Evolutionary conservation across 2,797 vertebrate species (phyloP), one percentile per base, ranked within the genome.

Genomic region (Cyclopterus lumpus): DNA sequence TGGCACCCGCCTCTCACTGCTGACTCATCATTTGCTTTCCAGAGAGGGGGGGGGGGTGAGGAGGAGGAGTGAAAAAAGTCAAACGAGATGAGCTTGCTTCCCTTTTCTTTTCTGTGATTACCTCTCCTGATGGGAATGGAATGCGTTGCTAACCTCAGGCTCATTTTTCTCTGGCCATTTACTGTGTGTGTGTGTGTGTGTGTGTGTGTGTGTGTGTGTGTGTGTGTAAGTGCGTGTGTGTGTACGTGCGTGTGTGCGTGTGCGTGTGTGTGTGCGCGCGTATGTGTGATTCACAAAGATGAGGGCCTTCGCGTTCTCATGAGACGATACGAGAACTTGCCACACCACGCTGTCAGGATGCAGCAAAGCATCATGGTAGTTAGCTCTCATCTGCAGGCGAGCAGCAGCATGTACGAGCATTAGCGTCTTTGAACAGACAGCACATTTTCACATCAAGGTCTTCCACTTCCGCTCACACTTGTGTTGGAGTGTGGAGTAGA

Each of bases 21-120:
- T 90, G 86, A 93, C 77, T 92, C 90, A 90, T 90, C 85, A 34
- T 46, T 69, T 71, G 44, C 54, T 86, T 76, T 73, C 3, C 6
- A 36, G 20, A 69, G 22, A 51, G 57, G 16, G 20, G n/a, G 28
- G 26, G 62, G 18, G n/a, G 48, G 58, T n/a, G n/a, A 16, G 20
- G 34, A 6, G 12, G 42, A 6, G 42, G 32, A 67, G 55, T 76
- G 60, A 77, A 67, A 79, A 32, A 75, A 82, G 53, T 57, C 69
- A 49, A 72, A 62, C 51, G 65, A 62, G 77, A 88, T 88, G 77
- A 85, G 64, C 72, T 81, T 38, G 48, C 77, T 77, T 85, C 69
- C 38, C 57, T 48, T 61, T 71, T 83, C 77, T 81, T 30, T 67
- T 84, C 68, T 78, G 75, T 88, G 83, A 86, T 89, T 89, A 86